phyloP scores from a whole-genome alignment of 2,113 vertebrate genomes.

The Maccullochella peelii region DNA sequence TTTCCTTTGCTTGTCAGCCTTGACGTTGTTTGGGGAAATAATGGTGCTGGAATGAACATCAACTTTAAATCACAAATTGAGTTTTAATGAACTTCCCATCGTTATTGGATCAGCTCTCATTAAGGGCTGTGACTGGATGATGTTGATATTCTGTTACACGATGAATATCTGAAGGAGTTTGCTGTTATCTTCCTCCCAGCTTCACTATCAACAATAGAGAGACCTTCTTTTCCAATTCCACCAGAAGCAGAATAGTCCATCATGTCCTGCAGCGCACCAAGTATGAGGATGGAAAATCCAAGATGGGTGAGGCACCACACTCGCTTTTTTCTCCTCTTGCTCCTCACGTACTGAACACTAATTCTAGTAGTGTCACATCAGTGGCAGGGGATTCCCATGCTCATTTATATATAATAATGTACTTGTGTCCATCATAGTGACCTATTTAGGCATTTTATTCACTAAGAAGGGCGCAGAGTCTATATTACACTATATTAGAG shows the following conservation, averaged over 20 bases:
- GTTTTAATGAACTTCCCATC: conserved; percentile 39
- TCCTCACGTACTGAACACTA: not conserved
- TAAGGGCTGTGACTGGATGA: conserved; percentile 11
- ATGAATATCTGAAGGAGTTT: conserved; percentile 39
- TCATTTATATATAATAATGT: not conserved
- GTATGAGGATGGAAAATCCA: conserved; percentile 97
- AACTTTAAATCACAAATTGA: conserved; percentile 4
- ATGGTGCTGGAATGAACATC: conserved; percentile 8
- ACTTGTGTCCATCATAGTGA: not conserved
- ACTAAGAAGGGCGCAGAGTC: not conserved
- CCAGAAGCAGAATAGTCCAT: conserved; percentile 96
- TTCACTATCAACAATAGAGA: conserved; percentile 98
- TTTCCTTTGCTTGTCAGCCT: conserved; percentile 24
- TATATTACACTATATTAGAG: not conserved
- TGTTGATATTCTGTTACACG: conserved; percentile 23
- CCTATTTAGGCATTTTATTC: not conserved
- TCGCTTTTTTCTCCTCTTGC: not conserved
- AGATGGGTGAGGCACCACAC: conserved; percentile 90
- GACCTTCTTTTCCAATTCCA: conserved; percentile 98
- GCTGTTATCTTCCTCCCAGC: conserved; percentile 75
- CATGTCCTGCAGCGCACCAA: conserved; percentile 97
- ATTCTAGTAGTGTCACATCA: not conserved
- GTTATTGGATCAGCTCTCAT: conserved; percentile 3
- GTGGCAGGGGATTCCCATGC: not conserved
- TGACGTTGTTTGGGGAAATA: conserved; percentile 18